phyloP scores from a whole-genome alignment of 2,113 vertebrate genomes.

The Condylura cristata region DNA sequence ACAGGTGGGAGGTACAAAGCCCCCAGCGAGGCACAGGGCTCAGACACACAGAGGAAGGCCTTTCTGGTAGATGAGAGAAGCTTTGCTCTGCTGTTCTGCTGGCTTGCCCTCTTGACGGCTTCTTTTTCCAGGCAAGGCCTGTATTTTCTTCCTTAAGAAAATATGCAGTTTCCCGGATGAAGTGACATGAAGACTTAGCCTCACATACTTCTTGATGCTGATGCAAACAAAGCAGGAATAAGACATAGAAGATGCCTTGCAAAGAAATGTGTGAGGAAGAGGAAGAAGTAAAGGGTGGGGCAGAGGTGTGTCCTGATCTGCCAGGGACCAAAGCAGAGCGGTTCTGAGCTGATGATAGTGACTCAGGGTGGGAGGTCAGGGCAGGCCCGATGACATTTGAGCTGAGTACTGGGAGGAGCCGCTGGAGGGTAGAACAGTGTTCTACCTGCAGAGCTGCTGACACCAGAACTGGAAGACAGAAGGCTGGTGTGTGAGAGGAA shows the following conservation, averaged over 20 bases:
- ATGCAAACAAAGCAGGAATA: not conserved
- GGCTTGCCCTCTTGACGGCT: not conserved
- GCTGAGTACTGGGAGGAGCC: not conserved
- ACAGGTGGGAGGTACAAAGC: not conserved
- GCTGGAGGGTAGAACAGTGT: not conserved
- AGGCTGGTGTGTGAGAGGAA: not conserved
- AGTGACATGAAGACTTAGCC: not conserved
- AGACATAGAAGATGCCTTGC: not conserved
- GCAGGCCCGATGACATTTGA: not conserved
- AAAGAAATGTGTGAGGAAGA: too few relatives aligned
- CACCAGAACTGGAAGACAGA: not conserved
- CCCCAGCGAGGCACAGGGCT: not conserved
- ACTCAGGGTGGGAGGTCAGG: not conserved
- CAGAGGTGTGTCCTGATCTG: not conserved
- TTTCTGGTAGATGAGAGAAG: not conserved
- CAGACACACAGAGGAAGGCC: not conserved
- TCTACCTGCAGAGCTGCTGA: too few relatives aligned
- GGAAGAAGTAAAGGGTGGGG: not conserved
- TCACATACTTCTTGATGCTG: not conserved
- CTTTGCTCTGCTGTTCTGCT: not conserved
- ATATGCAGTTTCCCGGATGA: not conserved
- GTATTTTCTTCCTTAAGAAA: not conserved
- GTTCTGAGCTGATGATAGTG: not conserved
- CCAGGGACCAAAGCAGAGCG: not conserved
- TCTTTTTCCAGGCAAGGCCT: not conserved